A percentile compares a stretch with the other conserved stretches of the same genome.
phyloP scores from a whole-genome alignment of 2,797 vertebrate species.

The Crenuchus spilurus region DNA sequence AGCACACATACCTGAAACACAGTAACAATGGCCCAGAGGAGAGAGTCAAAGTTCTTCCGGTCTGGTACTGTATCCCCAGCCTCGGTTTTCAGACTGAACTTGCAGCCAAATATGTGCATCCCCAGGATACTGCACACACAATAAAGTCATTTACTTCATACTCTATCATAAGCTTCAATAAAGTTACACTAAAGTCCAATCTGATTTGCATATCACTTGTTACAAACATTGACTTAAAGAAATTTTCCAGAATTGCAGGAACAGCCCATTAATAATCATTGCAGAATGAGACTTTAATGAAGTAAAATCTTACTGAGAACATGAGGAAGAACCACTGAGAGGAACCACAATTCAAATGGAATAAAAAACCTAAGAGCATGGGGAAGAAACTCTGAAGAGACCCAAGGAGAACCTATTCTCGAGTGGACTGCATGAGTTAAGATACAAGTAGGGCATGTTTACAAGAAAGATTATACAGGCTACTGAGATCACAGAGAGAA shows the following conservation, averaged over 20 bases:
- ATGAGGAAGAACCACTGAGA: neutral
- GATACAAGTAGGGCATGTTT: no score
- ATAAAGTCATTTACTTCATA: neutral
- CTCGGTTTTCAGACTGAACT: constrained; percentile 95
- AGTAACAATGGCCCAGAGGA: constrained; percentile 96
- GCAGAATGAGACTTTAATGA: no score
- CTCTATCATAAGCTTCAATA: neutral
- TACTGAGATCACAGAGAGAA: no score
- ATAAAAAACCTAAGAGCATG: neutral
- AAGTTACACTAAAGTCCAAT: neutral
- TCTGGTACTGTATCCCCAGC: constrained; percentile 95
- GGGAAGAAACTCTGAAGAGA: neutral
- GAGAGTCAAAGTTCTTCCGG: constrained; percentile 95
- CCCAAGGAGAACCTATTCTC: no score
- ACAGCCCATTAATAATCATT: neutral
- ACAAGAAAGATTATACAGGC: no score
- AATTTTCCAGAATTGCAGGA: neutral
- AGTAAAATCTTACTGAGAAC: neutral
- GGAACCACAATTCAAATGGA: neutral
- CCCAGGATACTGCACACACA: constrained; percentile 85
- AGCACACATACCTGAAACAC: constrained; percentile 88
- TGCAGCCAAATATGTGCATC: constrained; percentile 98
- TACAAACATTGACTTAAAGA: neutral
- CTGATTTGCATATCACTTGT: neutral
- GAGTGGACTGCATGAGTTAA: no score